phyloP scores from a whole-genome alignment of 2,113 vertebrate species.

The Xenus cinereus region DNA sequence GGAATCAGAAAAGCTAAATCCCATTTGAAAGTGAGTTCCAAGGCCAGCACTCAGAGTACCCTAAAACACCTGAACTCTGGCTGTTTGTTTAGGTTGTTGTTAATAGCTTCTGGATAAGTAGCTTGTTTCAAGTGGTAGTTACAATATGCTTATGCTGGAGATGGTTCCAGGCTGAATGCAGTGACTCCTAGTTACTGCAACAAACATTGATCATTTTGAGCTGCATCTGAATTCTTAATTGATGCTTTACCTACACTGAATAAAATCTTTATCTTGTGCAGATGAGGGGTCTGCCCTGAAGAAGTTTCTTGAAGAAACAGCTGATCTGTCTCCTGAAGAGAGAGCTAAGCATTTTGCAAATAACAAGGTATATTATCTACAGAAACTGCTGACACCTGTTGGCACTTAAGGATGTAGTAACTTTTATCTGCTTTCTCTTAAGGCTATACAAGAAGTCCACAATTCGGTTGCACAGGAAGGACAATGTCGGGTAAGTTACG shows the following conservation, averaged over 20 bases:
- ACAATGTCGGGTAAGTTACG: slow-evolving; percentile 85
- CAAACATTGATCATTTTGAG: background rate
- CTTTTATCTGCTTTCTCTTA: background rate
- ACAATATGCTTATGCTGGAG: background rate
- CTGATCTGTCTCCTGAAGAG: slow-evolving; percentile 85
- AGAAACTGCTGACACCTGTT: background rate
- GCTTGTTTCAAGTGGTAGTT: background rate
- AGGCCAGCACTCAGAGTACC: background rate
- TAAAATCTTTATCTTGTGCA: slow-evolving; percentile 40
- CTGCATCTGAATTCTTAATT: background rate
- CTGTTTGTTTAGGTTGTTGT: background rate
- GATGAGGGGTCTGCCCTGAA: slow-evolving; percentile 87
- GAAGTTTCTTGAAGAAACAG: slow-evolving; percentile 89
- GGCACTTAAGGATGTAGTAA: background rate
- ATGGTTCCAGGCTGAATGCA: background rate
- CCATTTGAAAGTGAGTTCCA: background rate
- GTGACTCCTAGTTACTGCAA: background rate
- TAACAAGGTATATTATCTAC: slow-evolving; percentile 80
- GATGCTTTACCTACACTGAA: background rate
- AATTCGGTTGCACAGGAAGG: slow-evolving; percentile 89
- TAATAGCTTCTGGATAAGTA: background rate
- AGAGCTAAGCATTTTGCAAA: slow-evolving; percentile 89
- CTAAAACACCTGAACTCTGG: background rate
- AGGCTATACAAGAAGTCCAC: slow-evolving; percentile 89
- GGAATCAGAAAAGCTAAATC: background rate